These are phyloP conservation scores for Trogon surrucura DNA, from an alignment of 2,113 vertebrate genomes.

Conservation along the genomic window DNA sequence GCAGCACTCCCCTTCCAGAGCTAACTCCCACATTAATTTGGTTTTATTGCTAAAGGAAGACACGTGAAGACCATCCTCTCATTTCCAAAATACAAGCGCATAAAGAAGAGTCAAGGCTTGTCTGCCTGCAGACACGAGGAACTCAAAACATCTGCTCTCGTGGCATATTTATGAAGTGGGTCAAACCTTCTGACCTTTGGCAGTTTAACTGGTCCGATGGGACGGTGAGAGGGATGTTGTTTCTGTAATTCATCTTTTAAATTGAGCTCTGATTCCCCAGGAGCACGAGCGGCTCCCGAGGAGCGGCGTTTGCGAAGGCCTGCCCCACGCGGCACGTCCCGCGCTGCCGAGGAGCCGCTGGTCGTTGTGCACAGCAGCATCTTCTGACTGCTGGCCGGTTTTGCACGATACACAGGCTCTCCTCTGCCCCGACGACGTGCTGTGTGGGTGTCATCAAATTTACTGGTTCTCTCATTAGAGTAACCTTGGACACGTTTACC, in stretches of 20 bases:
- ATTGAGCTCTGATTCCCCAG: background rate
- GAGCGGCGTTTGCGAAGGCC: background rate
- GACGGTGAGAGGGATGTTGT: background rate
- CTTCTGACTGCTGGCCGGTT: background rate
- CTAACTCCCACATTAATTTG: background rate
- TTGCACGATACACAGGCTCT: background rate
- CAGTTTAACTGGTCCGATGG: background rate
- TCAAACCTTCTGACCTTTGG: background rate
- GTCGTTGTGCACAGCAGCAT: background rate
- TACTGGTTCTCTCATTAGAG: background rate
- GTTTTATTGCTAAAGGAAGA: background rate
- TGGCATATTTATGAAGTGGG: background rate
- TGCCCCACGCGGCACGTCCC: accelerated
- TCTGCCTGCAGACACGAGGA: background rate
- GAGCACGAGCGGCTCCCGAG: background rate
- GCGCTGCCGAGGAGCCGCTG: background rate
- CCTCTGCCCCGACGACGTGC: background rate
- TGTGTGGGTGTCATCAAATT: background rate
- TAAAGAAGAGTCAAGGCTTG: background rate
- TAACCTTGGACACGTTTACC: background rate
- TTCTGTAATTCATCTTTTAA: background rate
- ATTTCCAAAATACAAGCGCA: background rate
- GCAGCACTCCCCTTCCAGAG: background rate
- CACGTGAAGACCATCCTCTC: background rate
- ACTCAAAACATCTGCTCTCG: background rate